Evolutionary conservation across 2,797 vertebrate species (phyloP).

Genomic region (Myotis daubentonii): DNA sequence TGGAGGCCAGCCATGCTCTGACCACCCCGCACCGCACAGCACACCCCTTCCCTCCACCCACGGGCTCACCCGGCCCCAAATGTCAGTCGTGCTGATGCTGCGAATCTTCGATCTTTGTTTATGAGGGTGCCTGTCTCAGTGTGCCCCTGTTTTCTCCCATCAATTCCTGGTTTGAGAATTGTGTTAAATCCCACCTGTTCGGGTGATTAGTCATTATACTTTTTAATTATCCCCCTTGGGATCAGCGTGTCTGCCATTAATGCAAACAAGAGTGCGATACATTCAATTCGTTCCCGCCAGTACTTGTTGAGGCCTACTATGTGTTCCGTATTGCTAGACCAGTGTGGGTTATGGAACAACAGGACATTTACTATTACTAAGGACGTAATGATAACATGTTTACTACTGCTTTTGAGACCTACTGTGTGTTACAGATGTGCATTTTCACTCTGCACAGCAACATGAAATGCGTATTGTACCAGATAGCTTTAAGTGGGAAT

Average conservation of each 20-base stretch:
- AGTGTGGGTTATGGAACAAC: not conserved
- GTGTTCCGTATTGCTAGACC: not conserved
- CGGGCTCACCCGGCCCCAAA: not conserved
- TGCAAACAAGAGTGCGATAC: not conserved
- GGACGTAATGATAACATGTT: not conserved
- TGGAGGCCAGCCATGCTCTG: not conserved
- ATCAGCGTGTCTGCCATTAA: not conserved
- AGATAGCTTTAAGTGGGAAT: not conserved
- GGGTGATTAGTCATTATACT: not conserved
- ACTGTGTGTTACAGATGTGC: not conserved
- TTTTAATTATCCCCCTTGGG: not conserved
- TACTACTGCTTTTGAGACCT: not conserved
- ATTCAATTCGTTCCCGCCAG: not conserved
- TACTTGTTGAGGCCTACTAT: not conserved
- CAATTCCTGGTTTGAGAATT: slow-evolving; percentile 15
- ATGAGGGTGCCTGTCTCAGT: not conserved
- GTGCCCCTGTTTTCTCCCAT: not conserved
- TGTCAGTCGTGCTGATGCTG: not conserved
- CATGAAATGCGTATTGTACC: not conserved
- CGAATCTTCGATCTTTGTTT: not conserved
- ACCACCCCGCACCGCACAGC: not conserved
- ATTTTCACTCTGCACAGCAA: not conserved
- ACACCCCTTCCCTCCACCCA: not conserved
- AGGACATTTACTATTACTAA: not conserved
- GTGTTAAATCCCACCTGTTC: not conserved